Conservation (phyloP, 2,797 vertebrate genomes). For the Pipistrellus kuhlii region DNA sequence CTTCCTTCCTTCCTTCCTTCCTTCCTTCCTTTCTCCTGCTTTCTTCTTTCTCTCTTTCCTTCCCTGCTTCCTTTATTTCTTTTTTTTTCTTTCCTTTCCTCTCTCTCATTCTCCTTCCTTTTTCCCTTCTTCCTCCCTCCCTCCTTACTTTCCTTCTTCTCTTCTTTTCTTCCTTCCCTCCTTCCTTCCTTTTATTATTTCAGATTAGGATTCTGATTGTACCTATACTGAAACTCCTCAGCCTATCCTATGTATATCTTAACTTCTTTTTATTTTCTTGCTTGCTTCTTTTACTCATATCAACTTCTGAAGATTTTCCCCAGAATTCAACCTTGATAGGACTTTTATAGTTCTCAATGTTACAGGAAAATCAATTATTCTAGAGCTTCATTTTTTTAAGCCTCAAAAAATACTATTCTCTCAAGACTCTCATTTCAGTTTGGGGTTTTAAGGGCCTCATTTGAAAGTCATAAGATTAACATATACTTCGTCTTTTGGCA, state of each 20-base stretch:
- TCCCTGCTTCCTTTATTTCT: not conserved
- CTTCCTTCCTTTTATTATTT: not conserved
- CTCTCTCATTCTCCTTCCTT: not conserved
- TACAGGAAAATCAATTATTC: conserved; percentile 49
- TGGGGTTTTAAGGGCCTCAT: conserved; percentile 15
- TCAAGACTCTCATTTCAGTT: conserved; percentile 34
- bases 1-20: rapidly evolving
- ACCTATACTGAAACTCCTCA: not conserved
- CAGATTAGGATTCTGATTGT: not conserved
- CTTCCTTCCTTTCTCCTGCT: rapidly evolving
- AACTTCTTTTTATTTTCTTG: not conserved
- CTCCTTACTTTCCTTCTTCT: no score
- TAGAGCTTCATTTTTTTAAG: conserved; percentile 21
- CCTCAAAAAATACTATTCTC: conserved; percentile 38
- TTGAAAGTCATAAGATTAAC: conserved; percentile 24
- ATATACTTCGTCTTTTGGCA: not conserved
- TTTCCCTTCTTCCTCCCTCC: not conserved
- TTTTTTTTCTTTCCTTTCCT: no score
- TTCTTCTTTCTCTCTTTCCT: rapidly evolving
- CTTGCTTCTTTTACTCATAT: conserved; percentile 3
- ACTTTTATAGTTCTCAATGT: conserved; percentile 2
- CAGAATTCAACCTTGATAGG: conserved; percentile 9
- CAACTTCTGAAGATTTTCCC: conserved; percentile 36
- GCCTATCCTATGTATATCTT: not conserved
- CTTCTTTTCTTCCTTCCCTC: rapidly evolving